phyloP scores from a whole-genome alignment of 2,888 invertebrate genomes.

The Epiperipatus broadwayi region DNA sequence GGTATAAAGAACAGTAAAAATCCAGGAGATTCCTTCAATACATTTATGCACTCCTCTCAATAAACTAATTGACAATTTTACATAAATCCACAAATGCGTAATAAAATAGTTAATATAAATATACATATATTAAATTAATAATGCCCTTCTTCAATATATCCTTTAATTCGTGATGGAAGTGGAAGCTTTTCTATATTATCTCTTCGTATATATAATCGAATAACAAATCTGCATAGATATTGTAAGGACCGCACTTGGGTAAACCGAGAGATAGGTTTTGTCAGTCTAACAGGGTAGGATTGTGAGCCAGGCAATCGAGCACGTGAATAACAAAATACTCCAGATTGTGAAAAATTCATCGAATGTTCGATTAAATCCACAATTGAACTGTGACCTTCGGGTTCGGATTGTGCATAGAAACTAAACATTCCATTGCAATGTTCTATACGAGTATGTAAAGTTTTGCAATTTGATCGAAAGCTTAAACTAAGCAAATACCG shows the following conservation, averaged over 20 bases:
- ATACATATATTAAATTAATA: constrained; percentile 16
- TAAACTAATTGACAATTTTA: too few relatives aligned
- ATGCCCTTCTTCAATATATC: constrained; percentile 33
- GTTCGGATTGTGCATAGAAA: constrained; percentile 33
- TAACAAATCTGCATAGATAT: constrained; percentile 51
- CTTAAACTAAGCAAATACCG: constrained; percentile 49
- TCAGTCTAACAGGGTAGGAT: constrained; percentile 50
- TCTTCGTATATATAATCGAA: constrained; percentile 43
- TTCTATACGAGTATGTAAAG: constrained; percentile 53
- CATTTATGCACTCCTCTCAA: too few relatives aligned
- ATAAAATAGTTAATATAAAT: neutral
- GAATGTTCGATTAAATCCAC: constrained; percentile 52
- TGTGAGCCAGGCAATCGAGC: constrained; percentile 44
- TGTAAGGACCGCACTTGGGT: constrained; percentile 46
- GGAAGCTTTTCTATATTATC: constrained; percentile 50
- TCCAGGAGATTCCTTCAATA: too few relatives aligned
- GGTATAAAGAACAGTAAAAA: too few relatives aligned
- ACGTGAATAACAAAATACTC: constrained; percentile 50
- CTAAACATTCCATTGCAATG: constrained; percentile 44
- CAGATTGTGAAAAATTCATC: constrained; percentile 46
- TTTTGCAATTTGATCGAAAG: constrained; percentile 45
- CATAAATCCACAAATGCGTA: too few relatives aligned
- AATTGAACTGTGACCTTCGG: constrained; percentile 39
- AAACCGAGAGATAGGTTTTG: constrained; percentile 52
- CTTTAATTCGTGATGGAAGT: constrained; percentile 39